Percentiles rank a stretch among this genome's conserved stretches.
Conservation (phyloP, 2,888 invertebrate species). For the Pachymerium ferrugineum region DNA sequence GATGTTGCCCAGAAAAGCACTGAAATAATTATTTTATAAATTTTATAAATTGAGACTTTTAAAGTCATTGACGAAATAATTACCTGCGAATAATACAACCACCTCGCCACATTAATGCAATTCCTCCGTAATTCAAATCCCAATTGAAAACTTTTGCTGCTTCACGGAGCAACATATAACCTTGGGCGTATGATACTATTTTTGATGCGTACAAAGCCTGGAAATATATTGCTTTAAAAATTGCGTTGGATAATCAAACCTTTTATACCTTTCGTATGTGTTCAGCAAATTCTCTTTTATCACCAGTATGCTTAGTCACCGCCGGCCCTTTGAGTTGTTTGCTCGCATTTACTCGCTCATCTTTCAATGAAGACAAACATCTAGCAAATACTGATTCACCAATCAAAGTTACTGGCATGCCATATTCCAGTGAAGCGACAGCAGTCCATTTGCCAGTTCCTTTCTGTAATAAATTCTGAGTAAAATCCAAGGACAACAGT, state of each 20-base stretch:
- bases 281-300: constrained; percentile 73
- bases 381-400: constrained; percentile 96
- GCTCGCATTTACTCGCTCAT: constrained; percentile 79
- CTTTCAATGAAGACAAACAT: constrained; percentile 85
- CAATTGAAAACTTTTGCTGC: constrained; percentile 86
- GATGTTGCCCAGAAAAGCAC: constrained; percentile 81
- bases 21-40: constrained; percentile 42
- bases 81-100: constrained; percentile 96
- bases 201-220: constrained; percentile 94
- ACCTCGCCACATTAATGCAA: constrained; percentile 98
- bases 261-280: constrained; percentile 62
- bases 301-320: constrained; percentile 58
- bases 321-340: constrained; percentile 64
- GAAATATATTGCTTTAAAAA: not conserved
- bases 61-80: constrained; percentile 37
- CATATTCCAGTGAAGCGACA: constrained; percentile 89
- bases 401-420: constrained; percentile 94
- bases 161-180: constrained; percentile 89
- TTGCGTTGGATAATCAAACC: not conserved
- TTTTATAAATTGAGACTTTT: not conserved
- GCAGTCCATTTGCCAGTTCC: constrained; percentile 99
- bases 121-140: constrained; percentile 95
- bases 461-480: constrained; percentile 59
- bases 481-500: not conserved
- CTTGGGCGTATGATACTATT: constrained; percentile 98